Evolutionary conservation across 2,797 vertebrate genomes (phyloP).

Genomic region (Syngnathus acus): DNA sequence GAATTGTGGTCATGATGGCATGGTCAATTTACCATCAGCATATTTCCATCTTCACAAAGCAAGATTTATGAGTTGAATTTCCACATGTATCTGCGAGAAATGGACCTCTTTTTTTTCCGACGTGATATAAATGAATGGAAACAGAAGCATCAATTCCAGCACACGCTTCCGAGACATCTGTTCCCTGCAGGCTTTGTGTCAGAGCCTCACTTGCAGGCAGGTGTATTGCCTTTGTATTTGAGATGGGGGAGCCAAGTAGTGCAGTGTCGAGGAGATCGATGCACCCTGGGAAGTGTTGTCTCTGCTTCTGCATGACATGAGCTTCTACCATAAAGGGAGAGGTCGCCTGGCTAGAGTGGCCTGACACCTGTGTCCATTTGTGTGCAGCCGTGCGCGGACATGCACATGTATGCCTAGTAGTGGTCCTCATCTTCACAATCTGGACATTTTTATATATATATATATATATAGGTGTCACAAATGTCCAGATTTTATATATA

Average conservation of each 20-base stretch:
- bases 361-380: slow-evolving; percentile 43
- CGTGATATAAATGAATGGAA: slow-evolving; percentile 33
- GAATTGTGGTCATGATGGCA: background rate
- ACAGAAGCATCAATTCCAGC: slow-evolving; percentile 46
- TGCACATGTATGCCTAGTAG: background rate
- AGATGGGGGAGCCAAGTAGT: slow-evolving; percentile 41
- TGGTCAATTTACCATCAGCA: background rate
- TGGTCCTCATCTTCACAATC: background rate
- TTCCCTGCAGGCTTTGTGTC: slow-evolving; percentile 58
- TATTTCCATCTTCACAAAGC: background rate
- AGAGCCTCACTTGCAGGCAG: slow-evolving; percentile 50
- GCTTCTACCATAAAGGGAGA: slow-evolving; percentile 43
- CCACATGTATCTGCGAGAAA: slow-evolving; percentile 14
- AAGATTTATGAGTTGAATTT: slow-evolving; percentile 3
- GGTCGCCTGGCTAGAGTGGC: slow-evolving; percentile 32
- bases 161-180: slow-evolving; percentile 47
- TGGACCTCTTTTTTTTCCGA: slow-evolving; percentile 11
- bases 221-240: slow-evolving; percentile 54
- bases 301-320: slow-evolving; percentile 48
- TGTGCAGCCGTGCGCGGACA: background rate
- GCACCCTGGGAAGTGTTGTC: slow-evolving; percentile 48
- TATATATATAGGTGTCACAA: too few relatives aligned
- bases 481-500: too few relatives aligned
- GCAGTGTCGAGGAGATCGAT: slow-evolving; percentile 49
- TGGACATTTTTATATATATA: background rate